Evolutionary conservation across 2,888 invertebrate species (phyloP), one percentile per base, ranked within the genome.

Genomic region (Cryptocheilus praepositus): DNA sequence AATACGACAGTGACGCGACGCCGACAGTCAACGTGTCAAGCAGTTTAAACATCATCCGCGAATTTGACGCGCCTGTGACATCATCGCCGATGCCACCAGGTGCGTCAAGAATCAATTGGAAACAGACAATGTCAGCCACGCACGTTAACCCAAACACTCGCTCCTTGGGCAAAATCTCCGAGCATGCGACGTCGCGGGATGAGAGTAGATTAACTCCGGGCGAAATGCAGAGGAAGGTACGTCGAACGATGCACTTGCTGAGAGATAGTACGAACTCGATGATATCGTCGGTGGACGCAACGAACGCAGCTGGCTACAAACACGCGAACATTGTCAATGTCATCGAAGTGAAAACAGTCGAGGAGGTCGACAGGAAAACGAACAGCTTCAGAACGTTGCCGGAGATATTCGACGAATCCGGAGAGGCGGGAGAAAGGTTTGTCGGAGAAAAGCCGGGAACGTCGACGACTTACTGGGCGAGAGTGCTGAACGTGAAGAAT

Each of bases 251-350:
- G 79, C 70, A 72, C 49, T 59, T 77, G 8, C 71, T 83, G 58
- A 80, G 82, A 0, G 73, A 73, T 0, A 83, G 81, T 15, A 82
- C 81, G 0, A 79, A 86, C 21, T 79, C 77, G 22, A 67, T 85
- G 46, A 69, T 82, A 45, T 82, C 81, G 0, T 81, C 81, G 11
- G 36, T 81, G 0, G 84, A 84, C 49, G 67, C 70, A 2, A 22
- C 45, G 4, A 71, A 76, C n/a, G 5, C 63, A 18, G 25, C 52
- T 18, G 61, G 57, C 8, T 52, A 58, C 11, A 55, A 49, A 5
- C 58, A 53, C 53, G 45, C 67, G 11, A 46, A 49, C 16, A n/a
- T 18, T 11, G 57, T 60, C 0, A 61, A 65, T 16, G 44, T 63
- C 0, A 67, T 77, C 56, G 76, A 77, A 22, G 49, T 75, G 25